Base-by-base conservation (phyloP, 1,140 invertebrate genomes). In the Akabosia matsudoensis region DNA sequence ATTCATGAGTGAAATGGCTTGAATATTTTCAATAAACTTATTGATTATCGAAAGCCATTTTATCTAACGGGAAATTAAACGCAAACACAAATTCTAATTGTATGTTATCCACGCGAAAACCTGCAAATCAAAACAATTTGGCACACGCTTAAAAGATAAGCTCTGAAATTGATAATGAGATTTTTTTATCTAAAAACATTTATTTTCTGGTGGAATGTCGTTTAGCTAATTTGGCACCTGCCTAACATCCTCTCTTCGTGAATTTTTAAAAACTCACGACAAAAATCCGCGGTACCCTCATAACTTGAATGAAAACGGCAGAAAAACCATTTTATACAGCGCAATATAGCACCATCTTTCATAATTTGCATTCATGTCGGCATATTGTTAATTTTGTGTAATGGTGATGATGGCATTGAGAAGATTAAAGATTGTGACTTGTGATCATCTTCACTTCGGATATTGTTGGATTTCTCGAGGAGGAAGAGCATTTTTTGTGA, bases 321-420 rank as follows among this genome's bases (percentile, higher is more conserved):
- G n/a, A n/a, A n/a, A n/a, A n/a, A n/a, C n/a, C 37, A 10, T 45
- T 45, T 45, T 45, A 18, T 45, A 45, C 37, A 45, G n/a, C n/a
- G n/a, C 37, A 45, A 45, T 7, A 45, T 18, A 45, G n/a, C n/a
- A n/a, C n/a, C n/a, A n/a, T n/a, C n/a, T n/a, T 45, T 45, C 37
- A 7, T 45, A 18, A 45, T 45, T 45, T 45, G 37, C 37, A 45
- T 45, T 45, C 37, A 45, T 45, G 37, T 45, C 37, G 37, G 54
- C 22, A 56, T 22, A 56, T 56, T 56, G 54, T 24, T 56, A 56
- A 10, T 56, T 56, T 56, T 56, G 54, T 56, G 22, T 56, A 56
- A 56, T 16, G 22, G 10, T 10, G 54, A 16, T 56, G 54, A 56
- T 56, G 54, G 54, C 22, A 56, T 56, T 56, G 37, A 45, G n/a